Base-by-base conservation (phyloP, 2,113 vertebrate species). In the Smithornis capensis region DNA sequence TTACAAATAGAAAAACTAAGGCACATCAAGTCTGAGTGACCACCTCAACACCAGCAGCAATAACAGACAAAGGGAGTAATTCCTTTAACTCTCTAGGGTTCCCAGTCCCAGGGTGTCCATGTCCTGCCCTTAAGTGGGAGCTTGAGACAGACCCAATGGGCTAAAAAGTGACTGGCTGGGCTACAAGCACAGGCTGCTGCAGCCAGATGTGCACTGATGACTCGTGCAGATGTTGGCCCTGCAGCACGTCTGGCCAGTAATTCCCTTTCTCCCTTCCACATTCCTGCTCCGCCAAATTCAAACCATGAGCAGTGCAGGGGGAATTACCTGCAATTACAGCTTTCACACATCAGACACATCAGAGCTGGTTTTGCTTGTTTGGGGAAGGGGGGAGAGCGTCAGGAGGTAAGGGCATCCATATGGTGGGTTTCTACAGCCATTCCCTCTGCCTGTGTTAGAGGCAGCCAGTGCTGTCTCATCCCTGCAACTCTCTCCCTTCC, bases 201-300 rank as follows among this genome's bases (percentile, higher is more conserved):
- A 24, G 90, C 92, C 95, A 97, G 88, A 90, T 92, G 95, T 94
- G 73, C 76, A 35, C 86, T 96, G 95, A 96, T 96, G 95, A 88
- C 80, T 96, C 56, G 2, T 33, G 56, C 95, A 97, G 96, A 95
- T 96, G 96, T 96, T 94, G 96, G 94, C 94, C 95, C 90, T 23
- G 90, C 64, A 83, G 92, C 70, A 0, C 0, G 33, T 94, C 93
- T 78, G 85, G 92, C 83, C 85, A 88, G 55, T 90, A 95, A 96
- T 94, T 96, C 95, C 83, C 83, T 28, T 86, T 96, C 79, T 96
- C 73, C 85, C 47, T 94, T 96, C 91, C 92, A 97, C 97, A 97
- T 97, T 97, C 97, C 97, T 96, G 93, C 93, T 94, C 95, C 96
- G 95, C 96, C 97, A 98, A 98, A 97, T 98, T 97, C 97, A 98